Evolutionary conservation across 53 echinoderm and acorn worm genomes (phyloP), one percentile per base, ranked within the genome.

Genomic region (Zoroaster sp.): DNA sequence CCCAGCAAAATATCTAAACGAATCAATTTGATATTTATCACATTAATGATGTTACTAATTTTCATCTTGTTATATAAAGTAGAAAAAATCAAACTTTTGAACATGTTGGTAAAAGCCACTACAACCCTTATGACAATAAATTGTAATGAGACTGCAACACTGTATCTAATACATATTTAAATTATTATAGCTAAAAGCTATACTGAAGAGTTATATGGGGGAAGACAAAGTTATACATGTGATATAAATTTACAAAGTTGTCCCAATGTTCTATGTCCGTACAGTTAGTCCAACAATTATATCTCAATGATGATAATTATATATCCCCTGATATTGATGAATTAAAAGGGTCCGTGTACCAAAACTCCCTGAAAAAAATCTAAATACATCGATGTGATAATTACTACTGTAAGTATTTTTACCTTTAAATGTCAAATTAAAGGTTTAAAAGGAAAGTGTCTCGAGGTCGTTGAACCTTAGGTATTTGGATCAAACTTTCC

Each of bases 211-310:
- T 70, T 34, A 59, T 70, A 35, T 7, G n/a, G 33, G 83, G 85
- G 85, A 85, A 85, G 85, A 85, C 85, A 69, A 47, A 69, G 71
- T 40, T 85, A 44, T 71, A 72, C 85, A 72, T 70, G 69, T 51
- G 49, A 70, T 85, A 85, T 85, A 85, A 85, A 85, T 69, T 69
- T 85, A 85, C n/a, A 71, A 85, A 85, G 47, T 46, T 85, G 45
- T 69, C 36, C 71, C 52, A 85, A 10, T 71, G 23, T 35, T 33
- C 44, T 40, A 10, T 35, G 85, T 69, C 85, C 69, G 41, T 71
- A 30, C 38, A 14, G 71, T 38, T 33, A 35, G 71, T 36, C 38
- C 35, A 37, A 71, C 32, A 69, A 69, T 69, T 6, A 5, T 71
- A 17, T 37, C 38, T 18, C 35, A 10, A 38, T 17, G n/a, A n/a